A percentile compares a stretch with the other conserved stretches of the same genome.
Evolutionary conservation across 2,113 vertebrate species (phyloP).

Genomic region (human (Homo sapiens)): GRCh38 chr3:111513501-111514000

Average conservation of each 20-base stretch:
- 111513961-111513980: not conserved
- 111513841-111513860: not conserved
- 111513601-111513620: not conserved
- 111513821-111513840: not conserved
- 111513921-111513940: not conserved
- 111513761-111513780: not conserved
- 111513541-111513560: not conserved
- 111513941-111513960: not conserved
- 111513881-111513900: not conserved
- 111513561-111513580: not conserved
- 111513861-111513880: not conserved
- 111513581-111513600: not conserved
- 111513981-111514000: not conserved
- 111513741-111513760: not conserved
- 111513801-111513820: not conserved
- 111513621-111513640: slow-evolving; percentile 4
- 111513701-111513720: not conserved
- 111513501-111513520: not conserved
- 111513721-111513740: not conserved
- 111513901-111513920: not conserved
- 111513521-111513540: not conserved
- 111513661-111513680: not conserved
- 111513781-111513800: not conserved
- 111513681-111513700: not conserved
- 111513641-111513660: not conserved